Evolutionary conservation across 2,797 vertebrate species (phyloP).

Genomic region (Spinus olivaceus): DNA sequence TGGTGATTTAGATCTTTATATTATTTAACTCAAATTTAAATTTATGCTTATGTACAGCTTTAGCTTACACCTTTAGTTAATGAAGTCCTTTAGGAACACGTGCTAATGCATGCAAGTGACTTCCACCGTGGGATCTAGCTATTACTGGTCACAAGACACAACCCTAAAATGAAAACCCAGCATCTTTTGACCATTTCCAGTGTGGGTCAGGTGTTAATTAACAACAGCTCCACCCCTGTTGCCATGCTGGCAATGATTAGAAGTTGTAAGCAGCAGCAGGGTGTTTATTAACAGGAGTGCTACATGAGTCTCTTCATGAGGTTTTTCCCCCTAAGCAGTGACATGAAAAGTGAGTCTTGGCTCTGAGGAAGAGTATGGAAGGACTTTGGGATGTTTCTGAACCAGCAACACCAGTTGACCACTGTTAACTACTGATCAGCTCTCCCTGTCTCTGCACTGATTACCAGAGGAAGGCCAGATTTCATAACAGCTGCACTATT

Average conservation of each 20-base stretch:
- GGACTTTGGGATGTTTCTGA: not conserved
- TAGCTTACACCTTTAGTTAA: not conserved
- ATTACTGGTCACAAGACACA: not conserved
- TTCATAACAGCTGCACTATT: not conserved
- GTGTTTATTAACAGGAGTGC: not conserved
- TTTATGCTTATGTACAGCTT: not conserved
- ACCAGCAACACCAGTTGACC: not conserved
- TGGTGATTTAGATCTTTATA: not conserved
- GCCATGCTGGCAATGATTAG: not conserved
- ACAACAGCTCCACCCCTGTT: fast-evolving
- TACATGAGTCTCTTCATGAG: not conserved
- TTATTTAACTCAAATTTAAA: not conserved
- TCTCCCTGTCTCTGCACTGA: not conserved
- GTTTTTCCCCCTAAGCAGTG: not conserved
- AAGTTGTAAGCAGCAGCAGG: not conserved
- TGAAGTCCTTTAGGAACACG: not conserved
- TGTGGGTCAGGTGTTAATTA: not conserved
- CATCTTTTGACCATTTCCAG: not conserved
- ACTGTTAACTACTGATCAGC: not conserved
- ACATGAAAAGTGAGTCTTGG: not conserved
- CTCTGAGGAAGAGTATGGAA: not conserved
- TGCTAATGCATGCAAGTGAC: not conserved
- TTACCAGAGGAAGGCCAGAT: not conserved
- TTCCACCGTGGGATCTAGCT: not conserved
- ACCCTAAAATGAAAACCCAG: not conserved